Conservation (phyloP, 2,797 vertebrate species). For the Anabas testudineus region DNA sequence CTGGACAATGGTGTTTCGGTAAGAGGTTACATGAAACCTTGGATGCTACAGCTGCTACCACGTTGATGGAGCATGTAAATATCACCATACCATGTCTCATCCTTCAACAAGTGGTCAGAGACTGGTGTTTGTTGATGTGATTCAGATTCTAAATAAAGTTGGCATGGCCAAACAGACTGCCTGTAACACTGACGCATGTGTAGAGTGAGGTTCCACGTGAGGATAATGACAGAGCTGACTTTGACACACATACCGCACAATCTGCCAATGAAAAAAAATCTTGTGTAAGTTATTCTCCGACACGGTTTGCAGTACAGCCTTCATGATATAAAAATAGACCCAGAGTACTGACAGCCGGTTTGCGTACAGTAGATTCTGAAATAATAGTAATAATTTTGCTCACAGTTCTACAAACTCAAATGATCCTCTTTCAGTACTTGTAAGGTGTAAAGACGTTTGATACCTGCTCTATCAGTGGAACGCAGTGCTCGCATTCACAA, state of each 20-base stretch:
- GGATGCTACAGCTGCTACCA: slow-evolving; percentile 69
- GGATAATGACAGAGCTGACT: slow-evolving; percentile 39
- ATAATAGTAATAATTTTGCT: neutral
- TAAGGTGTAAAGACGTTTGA: slow-evolving; percentile 17
- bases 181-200: slow-evolving; percentile 37
- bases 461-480: slow-evolving; percentile 80
- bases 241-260: slow-evolving; percentile 62
- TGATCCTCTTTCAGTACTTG: slow-evolving; percentile 12
- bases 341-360: neutral
- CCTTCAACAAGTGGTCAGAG: slow-evolving; percentile 55
- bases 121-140: slow-evolving; percentile 59
- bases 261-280: slow-evolving; percentile 46
- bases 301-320: slow-evolving; percentile 3
- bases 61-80: slow-evolving; percentile 63
- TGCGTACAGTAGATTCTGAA: neutral
- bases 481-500: slow-evolving; percentile 85
- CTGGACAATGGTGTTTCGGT: slow-evolving; percentile 50
- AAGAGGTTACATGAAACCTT: slow-evolving; percentile 62
- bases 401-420: slow-evolving; percentile 1
- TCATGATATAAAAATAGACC: slow-evolving; percentile 26
- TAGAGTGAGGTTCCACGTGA: slow-evolving; percentile 43
- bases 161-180: slow-evolving; percentile 41
- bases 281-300: slow-evolving; percentile 33
- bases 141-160: slow-evolving; percentile 71
- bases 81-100: slow-evolving; percentile 41